Percentiles rank a stretch among this genome's conserved stretches.
Evolutionary conservation across 2,113 vertebrate genomes (phyloP).

Genomic region (Megatriorchis doriae): DNA sequence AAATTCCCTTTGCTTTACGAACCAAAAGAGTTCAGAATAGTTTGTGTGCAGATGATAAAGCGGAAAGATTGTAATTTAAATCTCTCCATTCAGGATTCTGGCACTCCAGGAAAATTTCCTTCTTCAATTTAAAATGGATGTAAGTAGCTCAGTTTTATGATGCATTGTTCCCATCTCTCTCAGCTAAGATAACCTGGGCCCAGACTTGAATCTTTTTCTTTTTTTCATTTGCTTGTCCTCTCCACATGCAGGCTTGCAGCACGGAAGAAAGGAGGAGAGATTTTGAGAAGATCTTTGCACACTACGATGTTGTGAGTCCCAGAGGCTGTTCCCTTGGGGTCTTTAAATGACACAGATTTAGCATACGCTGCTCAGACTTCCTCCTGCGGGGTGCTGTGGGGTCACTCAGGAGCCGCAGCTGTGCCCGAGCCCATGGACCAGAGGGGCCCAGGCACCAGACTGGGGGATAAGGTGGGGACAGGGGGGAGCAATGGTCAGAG

Average conservation of each 20-base stretch:
- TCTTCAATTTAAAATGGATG: slow-evolving; percentile 93
- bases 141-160: slow-evolving; percentile 71
- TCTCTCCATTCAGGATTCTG: slow-evolving; percentile 81
- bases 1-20: not conserved
- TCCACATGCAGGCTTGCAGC: slow-evolving; percentile 76
- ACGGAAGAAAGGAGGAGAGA: slow-evolving; percentile 86
- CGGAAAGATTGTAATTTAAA: not conserved
- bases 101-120: slow-evolving; percentile 94
- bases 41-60: not conserved
- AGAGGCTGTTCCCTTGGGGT: accelerated
- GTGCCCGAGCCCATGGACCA: not conserved
- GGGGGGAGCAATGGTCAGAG: not conserved
- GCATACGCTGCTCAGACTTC: not conserved
- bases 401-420: not conserved
- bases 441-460: accelerated
- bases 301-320: slow-evolving; percentile 93
- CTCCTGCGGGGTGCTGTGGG: not conserved
- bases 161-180: not conserved
- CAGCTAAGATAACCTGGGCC: not conserved
- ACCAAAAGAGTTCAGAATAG: not conserved
- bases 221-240: not conserved
- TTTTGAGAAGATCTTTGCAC: slow-evolving; percentile 93
- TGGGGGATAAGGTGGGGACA: not conserved
- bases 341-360: not conserved
- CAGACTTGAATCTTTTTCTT: not conserved